These are phyloP conservation scores for Malurus cyaneus DNA, from an alignment of 2,113 vertebrate genomes.

Conservation along the genomic window DNA sequence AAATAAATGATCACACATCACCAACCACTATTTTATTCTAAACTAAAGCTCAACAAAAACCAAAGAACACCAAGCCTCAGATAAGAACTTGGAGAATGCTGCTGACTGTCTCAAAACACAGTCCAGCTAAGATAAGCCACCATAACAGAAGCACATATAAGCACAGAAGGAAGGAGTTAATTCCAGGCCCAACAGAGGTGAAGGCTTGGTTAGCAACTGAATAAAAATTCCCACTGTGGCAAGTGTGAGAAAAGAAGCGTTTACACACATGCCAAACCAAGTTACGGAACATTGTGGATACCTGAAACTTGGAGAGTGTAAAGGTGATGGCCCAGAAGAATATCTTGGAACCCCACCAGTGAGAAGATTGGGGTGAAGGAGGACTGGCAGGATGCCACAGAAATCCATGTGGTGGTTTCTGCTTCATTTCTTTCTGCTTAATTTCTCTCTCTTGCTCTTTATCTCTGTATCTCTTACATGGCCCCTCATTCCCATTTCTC, in stretches of 20 bases:
- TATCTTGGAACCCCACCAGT: background rate
- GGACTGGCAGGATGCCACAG: background rate
- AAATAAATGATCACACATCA: background rate
- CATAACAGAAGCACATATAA: background rate
- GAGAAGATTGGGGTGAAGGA: background rate
- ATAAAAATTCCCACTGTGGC: background rate
- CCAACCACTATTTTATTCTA: background rate
- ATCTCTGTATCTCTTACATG: background rate
- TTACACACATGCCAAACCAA: background rate
- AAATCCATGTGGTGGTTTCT: background rate
- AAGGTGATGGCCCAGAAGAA: background rate
- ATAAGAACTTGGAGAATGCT: background rate
- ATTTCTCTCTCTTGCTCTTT: background rate
- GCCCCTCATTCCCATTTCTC: background rate
- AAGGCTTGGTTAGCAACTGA: background rate
- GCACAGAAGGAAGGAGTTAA: background rate
- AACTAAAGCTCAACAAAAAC: background rate
- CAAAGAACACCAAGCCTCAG: background rate
- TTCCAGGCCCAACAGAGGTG: background rate
- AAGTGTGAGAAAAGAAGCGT: background rate
- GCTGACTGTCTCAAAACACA: background rate
- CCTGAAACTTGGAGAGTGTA: background rate
- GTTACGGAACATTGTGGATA: accelerated
- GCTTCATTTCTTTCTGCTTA: background rate
- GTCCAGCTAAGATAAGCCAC: background rate